Base-by-base conservation (phyloP, 2,888 invertebrate species). In the Drosophila flavopinicola region DNA sequence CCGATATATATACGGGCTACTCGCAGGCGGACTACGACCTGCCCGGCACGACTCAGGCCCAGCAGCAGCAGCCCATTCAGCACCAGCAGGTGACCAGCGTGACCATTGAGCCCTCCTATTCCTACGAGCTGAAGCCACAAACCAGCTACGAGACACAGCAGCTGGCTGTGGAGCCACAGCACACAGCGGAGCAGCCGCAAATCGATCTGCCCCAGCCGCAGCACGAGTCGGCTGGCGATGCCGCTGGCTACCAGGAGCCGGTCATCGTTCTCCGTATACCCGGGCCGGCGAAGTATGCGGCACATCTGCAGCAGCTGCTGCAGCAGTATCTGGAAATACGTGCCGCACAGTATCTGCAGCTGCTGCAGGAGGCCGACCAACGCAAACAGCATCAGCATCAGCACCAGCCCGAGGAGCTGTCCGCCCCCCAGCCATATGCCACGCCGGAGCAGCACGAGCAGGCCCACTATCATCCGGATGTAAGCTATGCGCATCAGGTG, bases 101-200 rank as follows among this genome's bases (percentile, higher is more conserved):
- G 13, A 92, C 93, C 72, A 93, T 94, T 32, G 92, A 93, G 53
- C 93, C 93, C 1, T 94, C 94, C 0, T 93, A 92, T 75, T 93
- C 94, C 0, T 91, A 89, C 65, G 91, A 91, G 56, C 66, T 91
- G 15, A 90, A 91, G 59, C 77, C 89, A 2, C 85, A 88, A 30
- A 75, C 85, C 6, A 79, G 75, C 58, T 87, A 88, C 24, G 73
- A 84, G n/a, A 17, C 69, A 0, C 71, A 66, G 3, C 69, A 70
- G 3, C 56, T 69, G 1, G 32, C 47, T 6, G 33, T 20, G 0
- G 67, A 66, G 24, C 30, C 11, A 20, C 29, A 1, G 1, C 29
- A 30, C 9, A n/a, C 1, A 1, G 71, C 68, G 1, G 77, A 80
- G 38, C 79, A 83, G 64, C 78, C 78, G 2, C 79, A 87, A 39